phyloP scores from a whole-genome alignment of 2,113 vertebrate species.

The Natator depressus region DNA sequence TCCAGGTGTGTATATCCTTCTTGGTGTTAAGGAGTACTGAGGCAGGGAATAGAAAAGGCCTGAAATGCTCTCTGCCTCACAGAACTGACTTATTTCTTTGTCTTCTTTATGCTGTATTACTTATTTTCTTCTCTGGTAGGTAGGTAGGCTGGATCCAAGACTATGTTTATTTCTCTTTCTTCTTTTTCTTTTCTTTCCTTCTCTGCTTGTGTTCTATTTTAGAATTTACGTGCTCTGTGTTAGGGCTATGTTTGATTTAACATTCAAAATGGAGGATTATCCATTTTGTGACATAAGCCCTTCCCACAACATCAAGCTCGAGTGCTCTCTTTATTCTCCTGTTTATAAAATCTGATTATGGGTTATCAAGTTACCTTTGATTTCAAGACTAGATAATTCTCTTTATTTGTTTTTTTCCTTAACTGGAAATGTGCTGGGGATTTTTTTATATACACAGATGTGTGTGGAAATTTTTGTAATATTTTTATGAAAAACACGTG shows the following conservation, averaged over 20 bases:
- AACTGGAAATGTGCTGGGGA: not conserved
- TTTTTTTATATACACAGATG: not conserved
- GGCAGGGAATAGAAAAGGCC: not conserved
- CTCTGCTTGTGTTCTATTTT: not conserved
- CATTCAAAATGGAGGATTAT: not conserved
- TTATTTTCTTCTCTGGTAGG: not conserved
- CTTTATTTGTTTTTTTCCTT: not conserved
- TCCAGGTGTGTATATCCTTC: fast-evolving
- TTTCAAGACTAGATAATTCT: not conserved
- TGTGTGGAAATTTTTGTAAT: not conserved
- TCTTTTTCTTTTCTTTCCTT: not conserved
- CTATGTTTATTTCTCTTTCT: not conserved
- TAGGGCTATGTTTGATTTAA: not conserved
- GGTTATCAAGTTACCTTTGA: not conserved
- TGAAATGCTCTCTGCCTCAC: not conserved
- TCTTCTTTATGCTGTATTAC: not conserved
- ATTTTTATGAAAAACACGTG: not conserved
- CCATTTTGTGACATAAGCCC: not conserved
- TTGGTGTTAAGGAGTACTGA: not conserved
- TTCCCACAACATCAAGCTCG: not conserved
- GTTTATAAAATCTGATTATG: not conserved
- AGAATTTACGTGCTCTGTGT: not conserved
- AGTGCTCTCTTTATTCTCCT: not conserved
- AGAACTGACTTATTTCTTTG: fast-evolving
- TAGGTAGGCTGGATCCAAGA: not conserved